A percentile compares a stretch with the other conserved stretches of the same genome.
Conservation (phyloP, 1,140 invertebrate genomes). For the Tetraneura akinire region DNA sequence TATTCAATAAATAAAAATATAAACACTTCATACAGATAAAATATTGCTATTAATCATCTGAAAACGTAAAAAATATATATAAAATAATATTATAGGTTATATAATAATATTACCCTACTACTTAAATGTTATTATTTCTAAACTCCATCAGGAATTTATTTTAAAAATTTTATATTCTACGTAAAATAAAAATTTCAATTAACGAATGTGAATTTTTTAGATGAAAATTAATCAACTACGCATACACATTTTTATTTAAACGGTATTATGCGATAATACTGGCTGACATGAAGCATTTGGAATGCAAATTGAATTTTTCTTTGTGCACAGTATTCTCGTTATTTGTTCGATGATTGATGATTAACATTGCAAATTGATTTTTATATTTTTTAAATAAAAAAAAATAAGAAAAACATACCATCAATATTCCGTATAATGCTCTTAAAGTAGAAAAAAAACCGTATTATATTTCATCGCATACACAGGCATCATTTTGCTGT, state of each 20-base stretch:
- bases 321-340: neutral
- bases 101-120: too few relatives aligned
- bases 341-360: constrained; percentile 40
- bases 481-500: constrained; percentile 11
- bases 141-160: too few relatives aligned
- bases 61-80: too few relatives aligned
- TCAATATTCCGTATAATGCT: constrained; percentile 31
- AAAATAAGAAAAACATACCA: neutral
- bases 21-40: too few relatives aligned
- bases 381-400: neutral
- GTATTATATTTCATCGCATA: constrained; percentile 30
- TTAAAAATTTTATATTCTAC: too few relatives aligned
- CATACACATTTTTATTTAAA: neutral
- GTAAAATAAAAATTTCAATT: too few relatives aligned
- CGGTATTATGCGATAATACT: constrained; percentile 9
- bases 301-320: constrained; percentile 34
- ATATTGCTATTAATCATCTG: too few relatives aligned
- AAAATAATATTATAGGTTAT: too few relatives aligned
- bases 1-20: too few relatives aligned
- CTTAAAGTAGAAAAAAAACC: neutral
- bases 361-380: constrained; percentile 38
- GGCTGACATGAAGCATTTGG: neutral
- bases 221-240: neutral
- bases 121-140: too few relatives aligned
- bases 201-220: neutral